phyloP scores from a whole-genome alignment of 2,888 invertebrate genomes.

The Sepioteuthis lessoniana region DNA sequence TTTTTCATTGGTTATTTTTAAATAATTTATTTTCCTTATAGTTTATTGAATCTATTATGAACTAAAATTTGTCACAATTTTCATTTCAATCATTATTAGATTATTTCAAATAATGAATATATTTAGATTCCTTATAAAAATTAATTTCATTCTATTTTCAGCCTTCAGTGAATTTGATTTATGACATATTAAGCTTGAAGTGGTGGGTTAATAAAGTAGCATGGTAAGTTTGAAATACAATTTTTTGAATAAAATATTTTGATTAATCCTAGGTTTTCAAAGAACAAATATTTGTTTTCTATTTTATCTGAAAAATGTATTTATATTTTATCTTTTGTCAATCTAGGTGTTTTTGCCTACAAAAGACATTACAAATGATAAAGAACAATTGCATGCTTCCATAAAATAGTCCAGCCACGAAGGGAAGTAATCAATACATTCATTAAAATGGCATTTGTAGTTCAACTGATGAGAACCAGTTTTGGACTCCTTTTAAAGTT shows the following conservation, averaged over 20 bases:
- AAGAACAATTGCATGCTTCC: too few species aligned
- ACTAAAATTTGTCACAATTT: background rate
- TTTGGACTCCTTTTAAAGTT: too few species aligned
- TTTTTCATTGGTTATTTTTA: too few species aligned
- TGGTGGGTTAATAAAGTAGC: slow-evolving; percentile 71
- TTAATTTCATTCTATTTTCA: slow-evolving; percentile 55
- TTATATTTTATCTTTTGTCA: background rate
- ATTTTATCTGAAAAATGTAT: background rate
- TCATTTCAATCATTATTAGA: background rate
- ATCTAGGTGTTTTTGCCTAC: background rate
- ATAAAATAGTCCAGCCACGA: too few species aligned
- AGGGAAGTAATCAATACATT: too few species aligned
- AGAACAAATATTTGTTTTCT: slow-evolving; percentile 11
- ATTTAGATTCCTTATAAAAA: background rate
- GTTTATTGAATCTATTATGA: background rate
- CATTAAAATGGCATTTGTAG: too few species aligned
- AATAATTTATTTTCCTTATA: background rate
- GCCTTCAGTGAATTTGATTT: slow-evolving; percentile 66
- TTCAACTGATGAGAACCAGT: too few species aligned
- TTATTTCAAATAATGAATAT: background rate
- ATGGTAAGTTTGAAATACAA: slow-evolving; percentile 62
- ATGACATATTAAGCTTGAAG: slow-evolving; percentile 67
- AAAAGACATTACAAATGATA: too few species aligned
- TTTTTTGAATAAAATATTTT: too few species aligned
- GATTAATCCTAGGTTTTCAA: background rate